Evolutionary conservation across 2,113 vertebrate species (phyloP), one percentile per base, ranked within the genome.

Genomic region (Eolophus roseicapilla): DNA sequence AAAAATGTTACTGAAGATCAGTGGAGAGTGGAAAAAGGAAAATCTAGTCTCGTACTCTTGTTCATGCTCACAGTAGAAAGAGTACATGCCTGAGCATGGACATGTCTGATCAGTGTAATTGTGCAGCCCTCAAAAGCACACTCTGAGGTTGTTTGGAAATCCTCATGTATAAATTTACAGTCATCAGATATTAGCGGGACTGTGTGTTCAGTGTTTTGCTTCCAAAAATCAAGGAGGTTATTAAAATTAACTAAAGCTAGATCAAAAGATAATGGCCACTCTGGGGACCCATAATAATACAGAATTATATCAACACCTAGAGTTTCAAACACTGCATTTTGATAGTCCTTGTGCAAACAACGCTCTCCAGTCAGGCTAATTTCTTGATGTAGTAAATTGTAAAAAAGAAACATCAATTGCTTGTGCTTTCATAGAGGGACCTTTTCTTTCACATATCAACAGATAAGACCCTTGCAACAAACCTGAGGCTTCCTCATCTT

Each of bases 201-300:
- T 59, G 27, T 3, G 1, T 53, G 57, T 59, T 96, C 73, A 57
- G 9, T 46, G n/a, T 41, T 93, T 80, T 81, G 29, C 49, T 90
- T 86, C 75, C 29, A 73, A 90, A 92, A 82, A 67, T 4, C 33
- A 57, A 64, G 50, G 37, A 79, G 31, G 50, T 90, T 68, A 82
- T 80, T 90, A 91, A 90, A 93, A 82, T 86, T 86, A 86, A 59
- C 67, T 80, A 49, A 91, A 91, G 9, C 24, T 57, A 55, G 74
- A 82, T 95, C 46, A 94, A 89, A 93, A 94, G 47, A 76, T 79
- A 84, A 79, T 57, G 70, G 37, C 18, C 59, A 59, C 82, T 70
- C 76, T 33, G 29, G 76, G 28, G 87, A 82, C n/a, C 11, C 62
- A 39, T 13, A 59, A 46, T 33, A 60, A 82, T 23, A 52, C 21